phyloP scores from a whole-genome alignment of 2,113 vertebrate species.

The Hipposideros armiger region DNA sequence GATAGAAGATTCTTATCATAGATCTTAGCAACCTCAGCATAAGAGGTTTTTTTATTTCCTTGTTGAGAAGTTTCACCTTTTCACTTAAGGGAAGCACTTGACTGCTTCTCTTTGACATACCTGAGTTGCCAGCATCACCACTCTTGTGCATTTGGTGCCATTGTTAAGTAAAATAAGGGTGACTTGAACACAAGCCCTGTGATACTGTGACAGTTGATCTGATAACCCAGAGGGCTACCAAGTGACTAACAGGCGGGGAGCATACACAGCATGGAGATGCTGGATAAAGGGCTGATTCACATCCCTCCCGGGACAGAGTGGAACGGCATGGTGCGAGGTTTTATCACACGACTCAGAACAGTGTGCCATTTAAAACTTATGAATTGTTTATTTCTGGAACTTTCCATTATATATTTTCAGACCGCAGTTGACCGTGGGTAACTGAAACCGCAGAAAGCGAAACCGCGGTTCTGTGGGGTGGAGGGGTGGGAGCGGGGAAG shows the following conservation, averaged over 20 bases:
- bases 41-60: neutral
- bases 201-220: rapidly evolving
- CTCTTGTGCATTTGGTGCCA: neutral
- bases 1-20: neutral
- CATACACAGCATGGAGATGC: neutral
- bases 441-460: neutral
- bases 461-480: neutral
- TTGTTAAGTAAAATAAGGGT: neutral
- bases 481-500: too few species aligned
- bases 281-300: too few species aligned
- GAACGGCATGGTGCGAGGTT: neutral
- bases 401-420: neutral
- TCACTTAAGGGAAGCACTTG: neutral
- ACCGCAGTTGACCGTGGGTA: neutral
- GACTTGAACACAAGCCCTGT: neutral
- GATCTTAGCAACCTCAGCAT: neutral
- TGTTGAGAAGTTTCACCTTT: neutral
- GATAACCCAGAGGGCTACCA: neutral
- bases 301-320: neutral
- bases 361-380: neutral
- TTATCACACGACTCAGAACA: neutral
- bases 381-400: neutral
- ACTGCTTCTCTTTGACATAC: neutral
- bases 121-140: neutral
- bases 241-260: neutral